Conservation (phyloP, 2,888 invertebrate genomes). For the Phalera bucephala region DNA sequence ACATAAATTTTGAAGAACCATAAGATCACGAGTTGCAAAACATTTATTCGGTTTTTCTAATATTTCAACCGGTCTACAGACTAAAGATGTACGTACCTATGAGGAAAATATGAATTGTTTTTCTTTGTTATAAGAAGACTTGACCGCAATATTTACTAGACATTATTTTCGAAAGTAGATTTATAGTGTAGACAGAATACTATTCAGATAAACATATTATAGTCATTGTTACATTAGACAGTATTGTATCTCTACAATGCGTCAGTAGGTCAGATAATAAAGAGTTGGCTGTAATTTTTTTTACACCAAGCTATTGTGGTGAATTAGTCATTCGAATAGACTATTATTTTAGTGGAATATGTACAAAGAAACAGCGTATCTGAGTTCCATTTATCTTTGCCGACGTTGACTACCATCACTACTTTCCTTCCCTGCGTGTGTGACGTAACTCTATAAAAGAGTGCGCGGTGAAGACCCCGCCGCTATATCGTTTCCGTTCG, state of each 20-base stretch:
- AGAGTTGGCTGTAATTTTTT: background rate
- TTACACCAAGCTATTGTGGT: background rate
- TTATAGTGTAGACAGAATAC: background rate
- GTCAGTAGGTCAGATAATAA: background rate
- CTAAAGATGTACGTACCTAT: too few relatives aligned
- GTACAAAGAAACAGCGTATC: too few relatives aligned
- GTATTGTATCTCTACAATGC: background rate
- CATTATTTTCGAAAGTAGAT: background rate
- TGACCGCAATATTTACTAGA: background rate
- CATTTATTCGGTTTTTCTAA: background rate
- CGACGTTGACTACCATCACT: conserved; percentile 74
- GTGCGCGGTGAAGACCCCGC: conserved; percentile 77
- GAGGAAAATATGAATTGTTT: background rate
- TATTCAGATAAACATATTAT: background rate
- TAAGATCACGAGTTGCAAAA: background rate
- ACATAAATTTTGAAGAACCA: conserved; percentile 2
- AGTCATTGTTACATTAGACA: background rate
- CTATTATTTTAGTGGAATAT: conserved; percentile 11
- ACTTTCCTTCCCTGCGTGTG: conserved; percentile 80
- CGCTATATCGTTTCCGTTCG: conserved; percentile 82
- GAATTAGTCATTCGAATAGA: background rate
- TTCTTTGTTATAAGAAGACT: background rate
- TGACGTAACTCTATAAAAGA: conserved; percentile 84
- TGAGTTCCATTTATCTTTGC: too few relatives aligned
- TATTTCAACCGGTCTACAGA: too few relatives aligned